Base-by-base conservation (phyloP, 2,888 invertebrate species). In the Herminia tarsipennalis region DNA sequence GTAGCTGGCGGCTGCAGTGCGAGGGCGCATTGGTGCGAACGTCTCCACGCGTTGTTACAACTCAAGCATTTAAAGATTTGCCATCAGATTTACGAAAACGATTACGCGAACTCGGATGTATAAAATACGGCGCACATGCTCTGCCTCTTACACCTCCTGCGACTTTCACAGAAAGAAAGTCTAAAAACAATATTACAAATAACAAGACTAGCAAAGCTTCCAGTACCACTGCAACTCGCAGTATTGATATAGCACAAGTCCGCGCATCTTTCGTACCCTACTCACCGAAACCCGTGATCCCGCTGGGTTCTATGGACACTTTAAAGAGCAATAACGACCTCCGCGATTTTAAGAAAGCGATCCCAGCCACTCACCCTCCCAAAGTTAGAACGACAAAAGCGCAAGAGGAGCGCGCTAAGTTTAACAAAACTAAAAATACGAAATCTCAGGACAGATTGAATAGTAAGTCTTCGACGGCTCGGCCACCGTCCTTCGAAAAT, bases 331-430 rank as follows among this genome's bases (percentile, higher is more conserved):
- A 59, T 28, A 66, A 34, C 21, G 75, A 77, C 22, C 40, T 72
- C 0, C 65, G 64, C 4, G 77, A 81, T 2, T 25, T 36, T 0
- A 76, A 58, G 37, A 80, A 72, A 44, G 21, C 44, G 0, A 29
- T 34, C 1, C 59, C 66, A 17, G 18, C 49, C 1, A 46, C 50
- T 1, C 42, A 53, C 30, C 71, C 76, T 4, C 86, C 86, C 0
- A 77, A 73, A 53, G 82, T 90, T 1, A 68, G 87, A 33, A 88
- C 84, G 16, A 90, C 90, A 0, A 88, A 83, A 54, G 89, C 90
- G 1, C 90, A 90, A 44, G 86, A 88, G 32, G 80, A 89, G 45
- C 75, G 90, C 1, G 86, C 88, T 0, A 86, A 81, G 51, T 89
- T 70, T 39, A 90, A 90, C 55, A 73, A 81, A 54, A 72, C 56